A percentile compares a stretch with the other conserved stretches of the same genome.
phyloP scores from a whole-genome alignment of 2,113 vertebrate species.

The Entomyzon cyanotis region DNA sequence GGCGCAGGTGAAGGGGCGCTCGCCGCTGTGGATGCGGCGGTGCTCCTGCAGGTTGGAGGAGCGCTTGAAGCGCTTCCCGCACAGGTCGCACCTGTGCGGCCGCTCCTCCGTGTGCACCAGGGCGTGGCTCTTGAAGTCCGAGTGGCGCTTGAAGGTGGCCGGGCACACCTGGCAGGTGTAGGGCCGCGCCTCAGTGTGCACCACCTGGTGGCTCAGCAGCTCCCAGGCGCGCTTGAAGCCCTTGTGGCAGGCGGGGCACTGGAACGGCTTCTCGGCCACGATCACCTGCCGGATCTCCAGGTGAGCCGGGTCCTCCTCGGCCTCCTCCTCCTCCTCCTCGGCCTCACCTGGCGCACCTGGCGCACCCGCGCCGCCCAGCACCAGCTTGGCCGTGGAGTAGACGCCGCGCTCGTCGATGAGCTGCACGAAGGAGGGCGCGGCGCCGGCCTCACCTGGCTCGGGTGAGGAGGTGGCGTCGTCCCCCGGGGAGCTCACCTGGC shows the following conservation, averaged over 20 bases:
- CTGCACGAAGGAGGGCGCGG: neutral
- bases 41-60: conserved; percentile 59
- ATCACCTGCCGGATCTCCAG: conserved; percentile 36
- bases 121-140: conserved; percentile 59
- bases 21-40: conserved; percentile 38
- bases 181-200: conserved; percentile 56
- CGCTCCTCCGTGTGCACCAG: conserved; percentile 54
- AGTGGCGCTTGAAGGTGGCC: conserved; percentile 65
- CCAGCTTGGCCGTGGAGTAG: conserved; percentile 57
- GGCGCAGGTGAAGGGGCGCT: conserved; percentile 22
- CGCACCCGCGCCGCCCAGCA: neutral
- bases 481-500: neutral
- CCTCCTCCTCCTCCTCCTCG: neutral
- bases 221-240: conserved; percentile 63
- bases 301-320: accelerated
- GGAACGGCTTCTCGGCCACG: conserved; percentile 42
- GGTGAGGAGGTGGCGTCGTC: neutral
- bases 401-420: conserved; percentile 46
- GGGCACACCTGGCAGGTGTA: conserved; percentile 42
- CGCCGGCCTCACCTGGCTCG: neutral
- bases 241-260: conserved; percentile 15
- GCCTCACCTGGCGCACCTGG: neutral
- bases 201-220: conserved; percentile 65
- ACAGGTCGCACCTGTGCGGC: conserved; percentile 46
- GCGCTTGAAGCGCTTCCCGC: conserved; percentile 51